Evolutionary conservation across 2,113 vertebrate genomes (phyloP).

Genomic region (Urocolius indicus): DNA sequence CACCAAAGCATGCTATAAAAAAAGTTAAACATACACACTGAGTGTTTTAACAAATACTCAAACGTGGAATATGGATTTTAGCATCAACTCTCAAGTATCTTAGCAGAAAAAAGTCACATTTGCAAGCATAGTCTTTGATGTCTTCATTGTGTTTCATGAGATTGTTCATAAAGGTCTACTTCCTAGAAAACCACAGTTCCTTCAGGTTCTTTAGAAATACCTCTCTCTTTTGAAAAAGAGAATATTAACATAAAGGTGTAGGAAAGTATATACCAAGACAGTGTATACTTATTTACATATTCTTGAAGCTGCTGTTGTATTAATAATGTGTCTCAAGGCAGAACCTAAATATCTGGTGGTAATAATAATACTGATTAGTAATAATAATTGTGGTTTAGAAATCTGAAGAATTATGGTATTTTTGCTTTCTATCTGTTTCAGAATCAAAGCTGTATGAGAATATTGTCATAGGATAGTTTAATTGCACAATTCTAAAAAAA

Average conservation of each 20-base stretch:
- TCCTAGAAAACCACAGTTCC: fast-evolving
- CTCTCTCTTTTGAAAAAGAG: not conserved
- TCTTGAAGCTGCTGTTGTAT: not conserved
- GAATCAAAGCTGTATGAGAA: not conserved
- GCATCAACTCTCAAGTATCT: not conserved
- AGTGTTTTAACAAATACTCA: not conserved
- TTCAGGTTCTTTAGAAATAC: not conserved
- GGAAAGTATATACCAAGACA: not conserved
- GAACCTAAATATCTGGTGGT: not conserved
- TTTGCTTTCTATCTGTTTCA: not conserved
- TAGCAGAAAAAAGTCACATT: not conserved
- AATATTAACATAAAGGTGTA: not conserved
- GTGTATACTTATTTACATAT: not conserved
- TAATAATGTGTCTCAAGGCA: not conserved
- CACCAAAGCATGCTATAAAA: not conserved
- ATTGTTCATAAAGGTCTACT: not conserved
- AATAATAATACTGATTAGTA: not conserved
- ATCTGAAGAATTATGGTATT: not conserved
- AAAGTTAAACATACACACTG: not conserved
- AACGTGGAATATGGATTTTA: not conserved
- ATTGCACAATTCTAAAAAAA: not conserved
- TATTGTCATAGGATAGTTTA: not conserved
- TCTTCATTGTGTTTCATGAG: not conserved
- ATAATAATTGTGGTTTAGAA: not conserved
- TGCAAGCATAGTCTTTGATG: not conserved